A percentile compares a stretch with the other conserved stretches of the same genome.
These are phyloP conservation scores for Folsomia manolachei DNA, from an alignment of 2,888 invertebrate species.

Conservation along the genomic window DNA sequence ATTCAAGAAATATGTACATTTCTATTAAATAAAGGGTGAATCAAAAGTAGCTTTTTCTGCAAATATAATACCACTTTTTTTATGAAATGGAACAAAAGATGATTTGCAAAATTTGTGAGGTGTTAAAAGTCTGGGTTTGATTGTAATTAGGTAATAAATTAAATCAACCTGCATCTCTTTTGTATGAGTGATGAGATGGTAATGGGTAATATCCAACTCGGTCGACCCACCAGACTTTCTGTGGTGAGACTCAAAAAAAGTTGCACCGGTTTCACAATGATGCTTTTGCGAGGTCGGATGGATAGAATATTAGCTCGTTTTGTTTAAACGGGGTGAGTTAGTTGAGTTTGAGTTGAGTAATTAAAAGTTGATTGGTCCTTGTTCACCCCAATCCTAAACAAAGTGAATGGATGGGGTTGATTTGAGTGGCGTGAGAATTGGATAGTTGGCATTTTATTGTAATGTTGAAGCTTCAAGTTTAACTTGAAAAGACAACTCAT, in stretches of 20 bases:
- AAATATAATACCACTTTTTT: neutral
- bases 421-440: slow-evolving; percentile 6
- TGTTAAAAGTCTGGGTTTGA: neutral
- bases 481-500: neutral
- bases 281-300: too few species aligned
- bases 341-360: neutral
- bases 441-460: too few species aligned
- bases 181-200: too few species aligned
- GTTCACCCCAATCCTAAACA: neutral
- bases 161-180: neutral
- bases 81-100: neutral
- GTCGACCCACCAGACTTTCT: too few species aligned
- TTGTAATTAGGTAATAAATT: neutral
- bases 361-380: slow-evolving; percentile 8
- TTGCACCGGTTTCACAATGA: too few species aligned
- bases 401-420: neutral
- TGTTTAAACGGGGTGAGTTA: neutral
- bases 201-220: too few species aligned
- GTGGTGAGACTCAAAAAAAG: too few species aligned
- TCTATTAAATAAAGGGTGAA: too few species aligned
- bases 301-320: too few species aligned
- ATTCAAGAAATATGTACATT: too few species aligned
- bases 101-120: neutral
- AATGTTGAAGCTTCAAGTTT: too few species aligned
- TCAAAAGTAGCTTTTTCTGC: neutral